Base-by-base conservation (phyloP, 2,888 invertebrate species). In the Branchipolynoe longqiensis region DNA sequence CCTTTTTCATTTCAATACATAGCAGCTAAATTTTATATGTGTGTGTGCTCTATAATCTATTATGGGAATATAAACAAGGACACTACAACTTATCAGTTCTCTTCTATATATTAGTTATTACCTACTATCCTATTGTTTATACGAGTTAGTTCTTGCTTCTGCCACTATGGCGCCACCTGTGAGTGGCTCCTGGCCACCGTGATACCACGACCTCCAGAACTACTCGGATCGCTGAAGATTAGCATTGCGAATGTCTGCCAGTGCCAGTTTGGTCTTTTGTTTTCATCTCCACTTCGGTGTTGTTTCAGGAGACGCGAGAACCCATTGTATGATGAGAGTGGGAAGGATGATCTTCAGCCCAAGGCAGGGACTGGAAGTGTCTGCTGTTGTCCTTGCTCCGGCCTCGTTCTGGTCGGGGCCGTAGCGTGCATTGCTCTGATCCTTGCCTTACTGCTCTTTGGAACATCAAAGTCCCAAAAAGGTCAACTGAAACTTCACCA, bases 261-360 rank as follows among this genome's bases (percentile, higher is more conserved):
- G 48, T 12, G 48, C 48, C 8, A 48, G 8, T 18, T 25, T 25
- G 25, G 14, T n/a, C 59, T 12, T 59, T n/a, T 25, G 25, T n/a
- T 25, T 59, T 59, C 14, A 6, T 25, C 6, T 59, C n/a, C n/a
- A n/a, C n/a, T n/a, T n/a, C n/a, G n/a, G n/a, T n/a, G 14, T 25
- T 25, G 22, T 6, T 4, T 48, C 78, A 78, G 78, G 28, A 78
- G 48, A 78, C 41, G 78, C 1, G 78, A 78, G 54, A 78, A 78
- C 31, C 78, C 78, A 14, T 28, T 78, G 41, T 78, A 78, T 48
- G 78, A 78, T 22, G 78, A 78, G n/a, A 48, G 78, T n/a, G 78
- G 48, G 1, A n/a, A 41, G 28, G 78, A 78, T 25, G 78, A 78
- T 33, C 78, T 78, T 12, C 31, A 78, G 31, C 25, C n/a, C 31